These are phyloP conservation scores for Myzus persicae DNA, from an alignment of 1,140 invertebrate species.

Conservation along the genomic window DNA sequence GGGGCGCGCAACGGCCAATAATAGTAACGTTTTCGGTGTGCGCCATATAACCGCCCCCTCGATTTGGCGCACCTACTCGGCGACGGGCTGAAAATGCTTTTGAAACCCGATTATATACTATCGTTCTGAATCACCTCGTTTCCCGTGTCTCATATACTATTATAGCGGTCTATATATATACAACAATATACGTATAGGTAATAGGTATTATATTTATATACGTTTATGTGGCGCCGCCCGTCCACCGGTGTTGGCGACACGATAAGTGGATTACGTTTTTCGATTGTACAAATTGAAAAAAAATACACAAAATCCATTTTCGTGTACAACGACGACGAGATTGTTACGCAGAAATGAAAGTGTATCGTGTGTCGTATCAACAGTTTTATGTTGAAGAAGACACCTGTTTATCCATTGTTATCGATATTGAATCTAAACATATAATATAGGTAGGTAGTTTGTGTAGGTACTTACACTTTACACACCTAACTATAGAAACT, in stretches of 20 bases:
- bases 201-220: too few relatives aligned
- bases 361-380: neutral
- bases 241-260: neutral
- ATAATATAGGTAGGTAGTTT: too few relatives aligned
- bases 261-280: conserved; percentile 17
- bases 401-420: neutral
- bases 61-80: neutral
- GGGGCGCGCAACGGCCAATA: neutral
- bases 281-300: conserved; percentile 1
- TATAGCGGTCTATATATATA: too few relatives aligned
- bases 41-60: too few relatives aligned
- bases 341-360: neutral
- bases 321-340: neutral
- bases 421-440: neutral
- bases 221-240: neutral
- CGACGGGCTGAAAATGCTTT: neutral
- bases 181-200: neutral
- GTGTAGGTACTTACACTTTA: too few relatives aligned
- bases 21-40: neutral
- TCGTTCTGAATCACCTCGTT: conserved; percentile 5
- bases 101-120: conserved; percentile 16
- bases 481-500: too few relatives aligned
- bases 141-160: neutral
- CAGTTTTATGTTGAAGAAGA: neutral
- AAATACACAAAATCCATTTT: conserved; percentile 2